Base-by-base conservation (phyloP, 64 coral and sea anemone genomes). In the Actinia tenebrosa region DNA sequence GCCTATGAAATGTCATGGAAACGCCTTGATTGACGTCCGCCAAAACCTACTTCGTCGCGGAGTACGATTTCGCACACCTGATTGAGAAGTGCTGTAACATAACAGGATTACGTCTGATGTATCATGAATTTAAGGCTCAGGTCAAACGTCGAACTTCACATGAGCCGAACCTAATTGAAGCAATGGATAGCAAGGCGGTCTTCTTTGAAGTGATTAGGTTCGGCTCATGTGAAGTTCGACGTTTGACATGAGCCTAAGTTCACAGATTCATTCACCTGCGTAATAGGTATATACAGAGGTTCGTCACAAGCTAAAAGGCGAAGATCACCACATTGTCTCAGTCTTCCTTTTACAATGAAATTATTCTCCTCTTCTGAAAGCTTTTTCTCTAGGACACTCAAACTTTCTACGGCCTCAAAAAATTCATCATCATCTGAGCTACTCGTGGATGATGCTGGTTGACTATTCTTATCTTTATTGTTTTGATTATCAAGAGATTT, bases 371-470 rank as follows among this genome's bases (percentile, higher is more conserved):
- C 72, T 16, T 44, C 66, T 46, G 64, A 84, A 77, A 80, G 27
- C 62, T 16, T 87, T 87, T 87, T 20, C 91, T 93, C 89, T 88
- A 93, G 54, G 14, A 19, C n/a, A 85, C 20, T 62, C 3, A 85
- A 60, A 15, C 86, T 83, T 88, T 99, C 97, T 44, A 99, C 86
- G 13, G 97, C 97, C 85, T 99, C 97, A 56, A 99, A 99, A 86
- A 99, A 99, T 71, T 95, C 93, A 10, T 99, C 97, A 53, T 94
- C 94, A n/a, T 92, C 91, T 22, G 80, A 87, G 27, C 91, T 92
- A 71, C 91, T 88, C 27, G 62, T 79, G 22, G 86, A 44, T 50
- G 90, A 87, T 75, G 83, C 90, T 18, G 64, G 56, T 47, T 64
- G 53, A 56, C 82, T 26, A 71, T 56, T 81, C 15, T 53, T 52